Percentiles rank a stretch among this genome's conserved stretches.
phyloP scores from a whole-genome alignment of 1,140 invertebrate genomes.

The Bacillus rossius region DNA sequence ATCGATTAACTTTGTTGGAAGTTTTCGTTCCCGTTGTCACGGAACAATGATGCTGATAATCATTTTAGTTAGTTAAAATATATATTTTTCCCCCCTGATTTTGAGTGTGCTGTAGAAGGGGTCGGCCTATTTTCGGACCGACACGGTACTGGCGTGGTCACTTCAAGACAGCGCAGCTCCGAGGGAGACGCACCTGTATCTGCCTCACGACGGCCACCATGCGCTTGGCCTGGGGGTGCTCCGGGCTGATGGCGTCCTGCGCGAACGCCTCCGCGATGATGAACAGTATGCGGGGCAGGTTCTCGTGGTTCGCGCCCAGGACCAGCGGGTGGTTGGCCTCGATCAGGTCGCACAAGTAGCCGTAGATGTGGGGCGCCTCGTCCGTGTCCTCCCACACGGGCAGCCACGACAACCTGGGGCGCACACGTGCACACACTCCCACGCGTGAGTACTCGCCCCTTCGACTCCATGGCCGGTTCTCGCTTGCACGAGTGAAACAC shows the following conservation, averaged over 20 bases:
- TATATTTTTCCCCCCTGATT: too few species aligned
- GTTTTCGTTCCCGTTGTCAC: too few species aligned
- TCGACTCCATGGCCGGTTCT: too few species aligned
- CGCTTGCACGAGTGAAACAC: too few species aligned
- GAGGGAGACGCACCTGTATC: conserved; percentile 69
- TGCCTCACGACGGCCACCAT: conserved; percentile 70
- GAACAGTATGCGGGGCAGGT: conserved; percentile 81
- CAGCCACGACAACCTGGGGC: conserved; percentile 79
- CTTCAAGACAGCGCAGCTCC: conserved; percentile 10
- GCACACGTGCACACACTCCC: too few species aligned
- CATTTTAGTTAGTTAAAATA: too few species aligned
- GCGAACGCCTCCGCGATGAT: conserved; percentile 87
- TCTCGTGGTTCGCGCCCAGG: conserved; percentile 77
- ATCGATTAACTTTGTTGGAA: too few species aligned
- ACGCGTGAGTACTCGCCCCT: too few species aligned
- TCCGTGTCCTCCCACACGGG: conserved; percentile 94
- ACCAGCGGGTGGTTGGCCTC: conserved; percentile 85
- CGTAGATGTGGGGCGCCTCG: conserved; percentile 92
- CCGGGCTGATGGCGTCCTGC: conserved; percentile 68
- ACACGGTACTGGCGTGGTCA: not conserved
- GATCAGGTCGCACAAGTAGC: conserved; percentile 91
- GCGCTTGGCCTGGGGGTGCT: conserved; percentile 55
- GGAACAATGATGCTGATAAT: too few species aligned
- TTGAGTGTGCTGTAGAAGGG: too few species aligned
- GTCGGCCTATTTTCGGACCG: too few species aligned